Evolutionary conservation across 2,113 vertebrate species (phyloP).

Genomic region (Setophaga kirtlandii): DNA sequence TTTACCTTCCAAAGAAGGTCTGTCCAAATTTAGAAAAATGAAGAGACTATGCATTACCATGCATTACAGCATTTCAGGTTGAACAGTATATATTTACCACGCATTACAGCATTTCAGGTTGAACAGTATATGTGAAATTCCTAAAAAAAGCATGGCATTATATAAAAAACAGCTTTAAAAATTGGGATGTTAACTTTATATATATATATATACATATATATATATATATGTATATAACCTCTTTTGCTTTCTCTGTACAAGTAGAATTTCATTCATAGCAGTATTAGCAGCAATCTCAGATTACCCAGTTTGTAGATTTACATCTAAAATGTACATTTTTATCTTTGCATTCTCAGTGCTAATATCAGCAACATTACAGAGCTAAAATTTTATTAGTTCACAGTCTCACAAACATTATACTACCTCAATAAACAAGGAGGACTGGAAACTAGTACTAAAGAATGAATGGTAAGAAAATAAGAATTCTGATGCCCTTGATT

Average conservation of each 20-base stretch:
- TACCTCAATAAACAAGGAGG: not conserved
- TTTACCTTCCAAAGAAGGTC: not conserved
- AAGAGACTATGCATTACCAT: not conserved
- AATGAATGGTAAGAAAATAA: not conserved
- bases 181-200: not conserved
- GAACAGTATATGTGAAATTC: fast-evolving
- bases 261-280: not conserved
- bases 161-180: not conserved
- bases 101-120: not conserved
- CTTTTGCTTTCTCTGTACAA: not conserved
- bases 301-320: not conserved
- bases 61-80: not conserved
- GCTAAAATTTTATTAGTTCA: not conserved
- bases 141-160: not conserved
- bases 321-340: not conserved
- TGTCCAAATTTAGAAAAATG: not conserved
- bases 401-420: not conserved
- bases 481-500: not conserved
- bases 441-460: not conserved
- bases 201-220: not conserved
- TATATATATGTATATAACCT: not conserved
- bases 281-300: not conserved
- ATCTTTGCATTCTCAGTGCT: not conserved
- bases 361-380: not conserved
- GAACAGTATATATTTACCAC: fast-evolving